Base-by-base conservation (phyloP, 2,797 vertebrate genomes). In the Platalea minor region DNA sequence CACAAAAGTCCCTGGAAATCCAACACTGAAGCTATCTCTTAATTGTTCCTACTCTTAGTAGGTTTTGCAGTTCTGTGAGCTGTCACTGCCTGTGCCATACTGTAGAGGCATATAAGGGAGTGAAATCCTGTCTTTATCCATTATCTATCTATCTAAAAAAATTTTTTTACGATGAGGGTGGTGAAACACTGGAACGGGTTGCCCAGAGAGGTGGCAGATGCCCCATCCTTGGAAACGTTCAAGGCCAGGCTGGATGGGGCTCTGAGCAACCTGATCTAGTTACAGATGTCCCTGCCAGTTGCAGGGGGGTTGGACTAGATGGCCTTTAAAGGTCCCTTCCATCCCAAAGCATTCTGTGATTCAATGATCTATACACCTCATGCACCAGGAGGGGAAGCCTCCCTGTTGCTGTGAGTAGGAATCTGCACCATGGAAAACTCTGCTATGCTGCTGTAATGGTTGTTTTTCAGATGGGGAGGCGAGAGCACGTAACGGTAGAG, bases 401-500 rank as follows among this genome's bases (percentile, higher is more conserved):
- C 13, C 20, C 28, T 60, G 65, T 70, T 4, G 2, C 39, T 48
- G 19, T 16, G 28, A 24, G 56, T n/a, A 33, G 51, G 35, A 35
- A 5, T 33, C 53, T 35, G 60, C 25, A 9, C 29, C 3, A 0
- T 15, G 26, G 67, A 31, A 46, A 24, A 7, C 14, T 50, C 21
- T 37, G 24, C 54, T 74, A 0, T 37, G 60, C 63, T 54, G 46
- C 65, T 89, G 20, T 25, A 11, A 2, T 9, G 9, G 5, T n/a
- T 37, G 14, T n/a, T 45, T 54, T 56, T 45, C 65, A 46, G 28
- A 5, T 13, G 51, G 26, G 25, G 53, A 75, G 69, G 45, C 76
- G 37, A 13, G 61, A 90, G 56, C 37, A 39, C 0, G 0, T 4
- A 20, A 3, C 28, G n/a, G 14, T 8, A 7, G 15, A 31, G 35